These are phyloP conservation scores for Cyphomyrmex costatus DNA, from an alignment of 1,140 invertebrate genomes.

Conservation along the genomic window DNA sequence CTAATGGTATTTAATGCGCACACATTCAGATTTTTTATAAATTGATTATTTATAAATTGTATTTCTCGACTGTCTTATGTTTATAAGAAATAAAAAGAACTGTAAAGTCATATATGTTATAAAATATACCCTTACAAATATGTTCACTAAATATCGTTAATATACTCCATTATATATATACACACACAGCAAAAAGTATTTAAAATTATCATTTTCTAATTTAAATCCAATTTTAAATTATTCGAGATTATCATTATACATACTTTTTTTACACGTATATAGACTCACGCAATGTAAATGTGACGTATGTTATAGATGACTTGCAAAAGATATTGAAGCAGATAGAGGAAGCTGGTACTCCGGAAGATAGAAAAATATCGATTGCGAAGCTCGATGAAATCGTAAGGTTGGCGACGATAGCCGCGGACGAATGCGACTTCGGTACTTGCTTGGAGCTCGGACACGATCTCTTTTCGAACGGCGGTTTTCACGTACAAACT, in stretches of 20 bases:
- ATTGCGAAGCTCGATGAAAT: conserved; percentile 91
- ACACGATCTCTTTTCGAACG: conserved; percentile 94
- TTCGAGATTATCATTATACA: background rate
- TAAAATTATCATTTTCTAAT: background rate
- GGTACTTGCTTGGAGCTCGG: conserved; percentile 96
- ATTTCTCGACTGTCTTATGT: background rate
- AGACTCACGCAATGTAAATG: background rate
- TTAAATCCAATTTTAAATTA: background rate
- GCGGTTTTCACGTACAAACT: conserved; percentile 90
- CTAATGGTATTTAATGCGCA: background rate
- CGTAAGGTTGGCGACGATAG: conserved; percentile 94
- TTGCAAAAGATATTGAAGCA: conserved; percentile 92
- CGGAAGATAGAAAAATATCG: conserved; percentile 88
- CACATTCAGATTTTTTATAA: too few relatives aligned
- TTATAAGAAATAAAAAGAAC: background rate
- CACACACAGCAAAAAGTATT: background rate
- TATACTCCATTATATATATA: background rate
- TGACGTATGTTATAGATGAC: conserved; percentile 86
- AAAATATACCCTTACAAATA: background rate
- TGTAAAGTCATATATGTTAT: background rate
- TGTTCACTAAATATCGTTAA: background rate
- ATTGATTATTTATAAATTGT: background rate
- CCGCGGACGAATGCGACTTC: conserved; percentile 97
- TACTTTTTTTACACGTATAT: background rate
- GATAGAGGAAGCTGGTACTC: conserved; percentile 88